These are phyloP conservation scores for Catharus ustulatus DNA, from an alignment of 2,797 vertebrate species.

Conservation along the genomic window DNA sequence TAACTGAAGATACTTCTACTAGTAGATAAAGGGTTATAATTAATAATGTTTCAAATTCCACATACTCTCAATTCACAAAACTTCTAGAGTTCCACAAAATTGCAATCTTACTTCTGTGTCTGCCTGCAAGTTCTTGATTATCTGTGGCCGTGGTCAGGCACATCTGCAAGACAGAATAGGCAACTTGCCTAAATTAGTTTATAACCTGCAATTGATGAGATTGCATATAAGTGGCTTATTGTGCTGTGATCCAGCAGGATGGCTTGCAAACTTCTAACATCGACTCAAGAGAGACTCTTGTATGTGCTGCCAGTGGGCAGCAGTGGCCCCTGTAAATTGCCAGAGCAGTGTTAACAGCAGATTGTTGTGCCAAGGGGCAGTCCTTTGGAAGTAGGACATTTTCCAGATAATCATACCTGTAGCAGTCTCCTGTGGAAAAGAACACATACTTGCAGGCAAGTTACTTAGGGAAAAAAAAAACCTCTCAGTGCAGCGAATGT, in stretches of 20 bases:
- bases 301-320: neutral
- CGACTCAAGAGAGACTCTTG: neutral
- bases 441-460: neutral
- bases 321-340: neutral
- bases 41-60: neutral
- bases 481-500: neutral
- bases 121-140: neutral
- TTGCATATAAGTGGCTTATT: neutral
- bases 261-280: neutral
- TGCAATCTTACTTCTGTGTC: neutral
- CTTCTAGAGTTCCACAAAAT: neutral
- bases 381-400: neutral
- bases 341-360: neutral
- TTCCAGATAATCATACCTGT: neutral
- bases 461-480: neutral
- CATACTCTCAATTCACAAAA: neutral
- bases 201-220: neutral
- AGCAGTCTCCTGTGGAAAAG: neutral
- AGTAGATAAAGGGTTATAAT: neutral
- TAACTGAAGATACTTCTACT: neutral
- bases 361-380: neutral
- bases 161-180: neutral
- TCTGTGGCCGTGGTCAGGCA: neutral
- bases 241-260: neutral
- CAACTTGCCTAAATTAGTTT: slow-evolving; percentile 8